phyloP scores from a whole-genome alignment of 2,797 vertebrate species.

The Clarias pachynema region DNA sequence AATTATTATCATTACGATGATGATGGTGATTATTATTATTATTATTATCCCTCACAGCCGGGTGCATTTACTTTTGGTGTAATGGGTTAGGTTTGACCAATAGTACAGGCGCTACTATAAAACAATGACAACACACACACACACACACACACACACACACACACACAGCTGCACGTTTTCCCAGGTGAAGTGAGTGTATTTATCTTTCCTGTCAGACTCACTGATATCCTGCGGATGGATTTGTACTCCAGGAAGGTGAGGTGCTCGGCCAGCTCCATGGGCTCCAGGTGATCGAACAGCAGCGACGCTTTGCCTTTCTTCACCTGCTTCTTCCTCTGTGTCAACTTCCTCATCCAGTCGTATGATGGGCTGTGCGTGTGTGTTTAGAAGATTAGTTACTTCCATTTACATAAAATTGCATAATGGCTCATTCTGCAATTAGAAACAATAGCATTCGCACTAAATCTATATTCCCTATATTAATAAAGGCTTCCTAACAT shows the following conservation, averaged over 20 bases:
- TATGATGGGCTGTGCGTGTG: conserved; percentile 86
- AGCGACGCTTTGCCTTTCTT: conserved; percentile 97
- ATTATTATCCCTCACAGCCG: neutral
- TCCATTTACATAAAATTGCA: too few species aligned
- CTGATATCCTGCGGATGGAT: conserved; percentile 88
- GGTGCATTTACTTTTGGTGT: neutral
- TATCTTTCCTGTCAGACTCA: conserved; percentile 57
- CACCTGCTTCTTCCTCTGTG: conserved; percentile 90
- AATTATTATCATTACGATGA: neutral
- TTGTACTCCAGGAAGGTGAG: conserved; percentile 98
- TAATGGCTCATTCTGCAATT: neutral
- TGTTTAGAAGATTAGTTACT: neutral
- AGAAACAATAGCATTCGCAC: neutral
- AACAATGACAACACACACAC: neutral
- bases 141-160: conserved; percentile 31
- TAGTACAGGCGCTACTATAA: neutral
- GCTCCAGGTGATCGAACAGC: conserved; percentile 95
- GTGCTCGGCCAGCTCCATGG: conserved; percentile 94
- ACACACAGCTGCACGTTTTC: conserved; percentile 56
- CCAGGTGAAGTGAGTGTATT: conserved; percentile 32
- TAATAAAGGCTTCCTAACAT: neutral
- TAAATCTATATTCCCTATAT: neutral
- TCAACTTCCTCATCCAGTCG: conserved; percentile 97
- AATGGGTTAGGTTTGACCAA: neutral
- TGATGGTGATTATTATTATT: neutral